Conservation (phyloP, 2,113 vertebrate genomes). For the Tragelaphus imberbis region DNA sequence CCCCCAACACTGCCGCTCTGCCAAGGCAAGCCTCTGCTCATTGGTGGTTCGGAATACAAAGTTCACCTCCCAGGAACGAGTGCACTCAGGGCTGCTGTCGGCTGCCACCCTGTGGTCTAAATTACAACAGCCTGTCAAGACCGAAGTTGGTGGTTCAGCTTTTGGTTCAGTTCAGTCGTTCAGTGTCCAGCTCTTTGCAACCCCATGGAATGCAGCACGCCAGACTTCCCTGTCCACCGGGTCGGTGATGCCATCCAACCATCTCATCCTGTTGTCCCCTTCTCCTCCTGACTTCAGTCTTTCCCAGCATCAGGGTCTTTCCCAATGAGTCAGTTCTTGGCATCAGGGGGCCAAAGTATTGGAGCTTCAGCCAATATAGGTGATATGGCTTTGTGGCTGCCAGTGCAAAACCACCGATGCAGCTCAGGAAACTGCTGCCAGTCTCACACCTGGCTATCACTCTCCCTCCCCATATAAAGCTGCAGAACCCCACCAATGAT, state of each 20-base stretch:
- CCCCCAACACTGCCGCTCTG: conserved; percentile 20
- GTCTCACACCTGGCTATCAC: neutral
- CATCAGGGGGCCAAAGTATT: neutral
- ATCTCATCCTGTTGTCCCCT: neutral
- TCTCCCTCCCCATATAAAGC: neutral
- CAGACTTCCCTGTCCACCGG: neutral
- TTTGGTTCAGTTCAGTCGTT: neutral
- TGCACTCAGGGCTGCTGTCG: neutral
- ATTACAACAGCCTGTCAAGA: neutral
- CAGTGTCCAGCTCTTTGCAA: neutral
- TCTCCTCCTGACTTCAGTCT: neutral
- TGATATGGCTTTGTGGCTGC: neutral
- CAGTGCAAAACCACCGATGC: neutral
- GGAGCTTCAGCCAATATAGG: neutral
- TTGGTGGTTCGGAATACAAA: neutral
- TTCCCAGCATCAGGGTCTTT: neutral
- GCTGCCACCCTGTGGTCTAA: conserved; percentile 59
- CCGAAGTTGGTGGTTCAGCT: neutral
- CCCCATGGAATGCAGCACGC: neutral
- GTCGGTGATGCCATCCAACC: neutral
- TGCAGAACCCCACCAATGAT: neutral
- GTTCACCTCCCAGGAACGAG: neutral
- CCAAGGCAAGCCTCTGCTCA: conserved; percentile 30
- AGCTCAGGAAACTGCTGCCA: neutral
- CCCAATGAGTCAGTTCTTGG: neutral